These are phyloP conservation scores for Allobates femoralis DNA, from an alignment of 2,797 vertebrate species.

Conservation along the genomic window DNA sequence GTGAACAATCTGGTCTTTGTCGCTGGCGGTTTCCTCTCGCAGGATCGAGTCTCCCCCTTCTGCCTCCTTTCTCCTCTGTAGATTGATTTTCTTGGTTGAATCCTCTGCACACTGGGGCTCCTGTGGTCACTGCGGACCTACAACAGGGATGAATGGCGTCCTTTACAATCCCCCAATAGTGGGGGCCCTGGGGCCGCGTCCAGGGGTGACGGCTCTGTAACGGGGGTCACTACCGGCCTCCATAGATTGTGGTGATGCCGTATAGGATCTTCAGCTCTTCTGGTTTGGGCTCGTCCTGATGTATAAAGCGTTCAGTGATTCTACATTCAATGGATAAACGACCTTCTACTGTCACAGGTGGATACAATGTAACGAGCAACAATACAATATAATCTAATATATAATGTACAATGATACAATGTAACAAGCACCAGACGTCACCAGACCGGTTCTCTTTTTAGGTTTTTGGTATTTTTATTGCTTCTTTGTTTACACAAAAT, in stretches of 20 bases:
- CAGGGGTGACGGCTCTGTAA: not conserved
- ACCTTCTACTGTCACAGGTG: too few relatives aligned
- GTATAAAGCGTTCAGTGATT: not conserved
- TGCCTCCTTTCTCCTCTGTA: conserved; percentile 2
- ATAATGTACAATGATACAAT: too few relatives aligned
- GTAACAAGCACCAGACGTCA: too few relatives aligned
- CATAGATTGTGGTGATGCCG: too few relatives aligned
- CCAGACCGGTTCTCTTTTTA: too few relatives aligned
- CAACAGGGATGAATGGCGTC: not conserved
- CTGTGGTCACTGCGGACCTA: not conserved
- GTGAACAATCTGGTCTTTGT: conserved; percentile 50
- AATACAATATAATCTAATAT: too few relatives aligned
- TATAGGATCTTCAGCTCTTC: not conserved
- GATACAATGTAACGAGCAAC: too few relatives aligned
- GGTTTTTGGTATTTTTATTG: too few relatives aligned
- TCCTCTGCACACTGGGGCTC: conserved; percentile 16
- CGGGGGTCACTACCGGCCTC: not conserved
- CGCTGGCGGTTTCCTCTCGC: not conserved
- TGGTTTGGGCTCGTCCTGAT: not conserved
- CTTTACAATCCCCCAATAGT: not conserved
- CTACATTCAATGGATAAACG: too few relatives aligned
- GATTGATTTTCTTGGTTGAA: conserved; percentile 16
- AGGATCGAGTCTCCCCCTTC: not conserved
- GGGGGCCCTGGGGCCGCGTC: not conserved
- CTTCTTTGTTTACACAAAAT: too few relatives aligned